Evolutionary conservation across 1,140 invertebrate genomes (phyloP).

Genomic region (Formica selysi): DNA sequence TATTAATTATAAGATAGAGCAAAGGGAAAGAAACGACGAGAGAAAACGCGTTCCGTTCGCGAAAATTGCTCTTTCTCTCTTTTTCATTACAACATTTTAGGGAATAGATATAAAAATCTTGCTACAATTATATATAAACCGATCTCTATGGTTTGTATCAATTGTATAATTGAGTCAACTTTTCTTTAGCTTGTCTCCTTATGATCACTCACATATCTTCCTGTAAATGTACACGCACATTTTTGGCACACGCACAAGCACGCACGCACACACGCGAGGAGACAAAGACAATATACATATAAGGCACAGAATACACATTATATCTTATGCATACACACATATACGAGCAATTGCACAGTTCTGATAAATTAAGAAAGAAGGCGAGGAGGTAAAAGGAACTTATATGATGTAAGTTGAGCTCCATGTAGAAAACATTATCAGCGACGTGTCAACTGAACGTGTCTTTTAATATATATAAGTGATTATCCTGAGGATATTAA

Average conservation of each 20-base stretch:
- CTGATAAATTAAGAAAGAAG: slow-evolving; percentile 67
- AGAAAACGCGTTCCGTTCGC: not conserved
- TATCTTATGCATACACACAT: slow-evolving; percentile 46
- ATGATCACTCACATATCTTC: slow-evolving; percentile 10
- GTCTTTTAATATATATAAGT: not conserved
- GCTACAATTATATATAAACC: slow-evolving; percentile 34
- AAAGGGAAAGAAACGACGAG: not conserved
- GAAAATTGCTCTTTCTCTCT: not conserved
- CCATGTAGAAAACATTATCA: slow-evolving; percentile 36
- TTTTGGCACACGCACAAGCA: slow-evolving; percentile 34
- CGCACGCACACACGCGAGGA: slow-evolving; percentile 41
- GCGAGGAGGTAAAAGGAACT: slow-evolving; percentile 68
- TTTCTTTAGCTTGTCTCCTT: slow-evolving; percentile 44
- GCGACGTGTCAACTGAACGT: slow-evolving; percentile 10
- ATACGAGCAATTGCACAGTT: slow-evolving; percentile 65
- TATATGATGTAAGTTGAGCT: slow-evolving; percentile 33
- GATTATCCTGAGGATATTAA: slow-evolving; percentile 37
- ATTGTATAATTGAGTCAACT: slow-evolving; percentile 49
- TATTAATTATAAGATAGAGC: not conserved
- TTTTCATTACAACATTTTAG: not conserved
- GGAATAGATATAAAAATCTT: slow-evolving; percentile 46
- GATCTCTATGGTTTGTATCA: slow-evolving; percentile 23
- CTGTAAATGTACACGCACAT: slow-evolving; percentile 39
- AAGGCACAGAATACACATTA: slow-evolving; percentile 78
- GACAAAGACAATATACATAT: slow-evolving; percentile 63